Conservation (phyloP, 2,888 invertebrate genomes). For the Ophioninae sp. region DNA sequence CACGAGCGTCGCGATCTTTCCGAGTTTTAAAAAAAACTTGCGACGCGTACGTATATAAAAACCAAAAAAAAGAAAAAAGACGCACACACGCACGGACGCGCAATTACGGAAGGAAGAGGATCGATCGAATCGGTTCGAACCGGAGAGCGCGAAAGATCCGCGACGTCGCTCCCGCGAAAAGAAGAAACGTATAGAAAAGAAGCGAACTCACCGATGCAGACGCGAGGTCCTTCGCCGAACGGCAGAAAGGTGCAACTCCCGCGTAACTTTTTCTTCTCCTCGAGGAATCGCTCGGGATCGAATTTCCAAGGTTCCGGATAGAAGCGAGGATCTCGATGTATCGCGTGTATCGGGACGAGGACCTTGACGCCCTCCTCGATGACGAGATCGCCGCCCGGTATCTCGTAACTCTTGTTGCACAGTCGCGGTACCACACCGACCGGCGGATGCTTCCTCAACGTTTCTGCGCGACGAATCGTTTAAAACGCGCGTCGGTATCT, state of each 20-base stretch:
- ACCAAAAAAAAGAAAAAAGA: no score
- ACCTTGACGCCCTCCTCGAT: slow-evolving; percentile 78
- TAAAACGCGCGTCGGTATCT: no score
- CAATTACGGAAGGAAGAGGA: no score
- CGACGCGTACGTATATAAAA: no score
- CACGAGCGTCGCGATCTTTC: no score
- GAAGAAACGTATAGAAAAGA: no score
- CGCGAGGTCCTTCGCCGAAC: slow-evolving; percentile 81
- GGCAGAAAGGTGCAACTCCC: slow-evolving; percentile 79
- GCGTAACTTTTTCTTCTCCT: slow-evolving; percentile 73
- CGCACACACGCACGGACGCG: no score
- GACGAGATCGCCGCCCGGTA: slow-evolving; percentile 78
- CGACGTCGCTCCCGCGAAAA: no score
- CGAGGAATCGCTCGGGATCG: slow-evolving; percentile 82
- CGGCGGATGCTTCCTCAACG: slow-evolving; percentile 81
- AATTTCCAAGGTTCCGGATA: slow-evolving; percentile 81
- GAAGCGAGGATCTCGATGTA: slow-evolving; percentile 80
- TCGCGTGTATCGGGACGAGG: slow-evolving; percentile 76
- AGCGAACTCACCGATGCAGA: slow-evolving; percentile 80
- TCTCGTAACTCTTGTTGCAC: slow-evolving; percentile 75
- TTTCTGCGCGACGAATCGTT: slow-evolving; percentile 74
- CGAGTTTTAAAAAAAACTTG: no score
- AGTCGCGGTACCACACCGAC: slow-evolving; percentile 79
- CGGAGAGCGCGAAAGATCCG: no score
- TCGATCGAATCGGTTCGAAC: no score